phyloP scores from a whole-genome alignment of 2,113 vertebrate species.

The Progne subis region DNA sequence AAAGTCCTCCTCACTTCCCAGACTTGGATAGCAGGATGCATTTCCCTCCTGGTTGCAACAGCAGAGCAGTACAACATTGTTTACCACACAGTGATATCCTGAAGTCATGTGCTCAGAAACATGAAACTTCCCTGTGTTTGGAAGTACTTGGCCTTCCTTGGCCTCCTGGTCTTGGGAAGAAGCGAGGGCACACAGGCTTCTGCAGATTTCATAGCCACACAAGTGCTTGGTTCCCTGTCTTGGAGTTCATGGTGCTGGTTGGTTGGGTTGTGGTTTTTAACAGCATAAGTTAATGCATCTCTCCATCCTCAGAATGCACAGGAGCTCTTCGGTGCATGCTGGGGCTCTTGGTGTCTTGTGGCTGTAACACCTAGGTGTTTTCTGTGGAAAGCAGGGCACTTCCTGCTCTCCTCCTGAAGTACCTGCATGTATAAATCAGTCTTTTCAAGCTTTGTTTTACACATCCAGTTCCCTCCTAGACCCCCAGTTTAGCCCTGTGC shows the following conservation, averaged over 20 bases:
- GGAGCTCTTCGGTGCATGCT: background rate
- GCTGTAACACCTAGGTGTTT: background rate
- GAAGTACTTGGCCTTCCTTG: background rate
- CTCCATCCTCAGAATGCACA: background rate
- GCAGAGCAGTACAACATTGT: background rate
- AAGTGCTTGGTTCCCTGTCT: background rate
- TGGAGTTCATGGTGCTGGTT: background rate
- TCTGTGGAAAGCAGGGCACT: background rate
- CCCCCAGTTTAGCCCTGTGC: background rate
- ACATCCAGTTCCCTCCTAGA: background rate
- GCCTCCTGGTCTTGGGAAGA: background rate
- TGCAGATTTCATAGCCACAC: fast-evolving
- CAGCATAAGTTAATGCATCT: background rate
- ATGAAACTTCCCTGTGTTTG: background rate
- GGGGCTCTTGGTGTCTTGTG: background rate
- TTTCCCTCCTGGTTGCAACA: background rate
- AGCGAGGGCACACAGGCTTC: background rate
- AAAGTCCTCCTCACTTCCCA: background rate
- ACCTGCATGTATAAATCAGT: background rate
- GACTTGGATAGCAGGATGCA: fast-evolving
- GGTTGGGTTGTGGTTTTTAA: background rate
- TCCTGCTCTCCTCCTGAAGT: background rate
- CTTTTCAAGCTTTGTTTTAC: background rate
- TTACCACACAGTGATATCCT: background rate
- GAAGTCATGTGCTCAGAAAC: background rate